A percentile compares a stretch with the other conserved stretches of the same genome.
Evolutionary conservation across 2,113 vertebrate genomes (phyloP).

Genomic region (Dipodomys spectabilis): DNA sequence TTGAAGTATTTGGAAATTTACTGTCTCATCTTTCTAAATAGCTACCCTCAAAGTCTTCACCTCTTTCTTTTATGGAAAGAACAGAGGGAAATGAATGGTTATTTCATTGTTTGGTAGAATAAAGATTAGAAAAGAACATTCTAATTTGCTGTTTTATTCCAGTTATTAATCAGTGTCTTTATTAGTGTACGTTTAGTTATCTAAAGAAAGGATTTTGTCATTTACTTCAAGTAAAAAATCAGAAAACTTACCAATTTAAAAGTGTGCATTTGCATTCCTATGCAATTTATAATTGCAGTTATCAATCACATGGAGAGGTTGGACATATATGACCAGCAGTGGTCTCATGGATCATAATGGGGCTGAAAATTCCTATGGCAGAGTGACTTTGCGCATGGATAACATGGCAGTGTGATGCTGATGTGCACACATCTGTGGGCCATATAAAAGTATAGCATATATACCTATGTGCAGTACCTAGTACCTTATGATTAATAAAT

Average conservation of each 20-base stretch:
- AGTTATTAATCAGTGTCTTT: background rate
- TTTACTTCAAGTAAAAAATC: conserved; percentile 32
- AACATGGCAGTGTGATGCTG: background rate
- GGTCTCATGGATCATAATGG: background rate
- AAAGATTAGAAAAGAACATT: background rate
- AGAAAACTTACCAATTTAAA: background rate
- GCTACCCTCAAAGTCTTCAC: background rate
- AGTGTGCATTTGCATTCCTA: background rate
- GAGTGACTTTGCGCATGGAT: background rate
- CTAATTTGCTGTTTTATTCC: background rate
- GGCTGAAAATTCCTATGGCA: background rate
- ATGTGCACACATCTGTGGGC: too few relatives aligned
- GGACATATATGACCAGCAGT: too few relatives aligned
- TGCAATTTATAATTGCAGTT: background rate
- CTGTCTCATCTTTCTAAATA: background rate
- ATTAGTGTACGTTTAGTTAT: background rate
- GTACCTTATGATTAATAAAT: background rate
- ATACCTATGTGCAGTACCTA: background rate
- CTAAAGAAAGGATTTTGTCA: background rate
- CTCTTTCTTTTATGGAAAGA: background rate
- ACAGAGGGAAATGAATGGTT: background rate
- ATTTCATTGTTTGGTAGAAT: background rate
- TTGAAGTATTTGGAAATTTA: background rate
- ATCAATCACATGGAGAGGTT: background rate
- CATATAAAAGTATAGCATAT: background rate